Evolutionary conservation across 1,140 invertebrate species (phyloP).

Genomic region (Sitodiplosis mosellana): DNA sequence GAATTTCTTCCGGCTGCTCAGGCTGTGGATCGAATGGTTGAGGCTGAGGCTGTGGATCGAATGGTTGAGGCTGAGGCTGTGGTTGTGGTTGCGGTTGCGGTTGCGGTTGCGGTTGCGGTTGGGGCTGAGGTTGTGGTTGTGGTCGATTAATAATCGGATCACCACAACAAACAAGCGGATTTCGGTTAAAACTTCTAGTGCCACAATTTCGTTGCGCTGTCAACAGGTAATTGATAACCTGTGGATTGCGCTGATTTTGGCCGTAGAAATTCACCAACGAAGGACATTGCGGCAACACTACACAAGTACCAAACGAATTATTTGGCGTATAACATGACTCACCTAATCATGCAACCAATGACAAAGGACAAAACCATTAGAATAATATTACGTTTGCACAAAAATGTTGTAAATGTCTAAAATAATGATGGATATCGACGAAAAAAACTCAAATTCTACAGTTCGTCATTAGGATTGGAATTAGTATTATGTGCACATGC

Average conservation of each 20-base stretch:
- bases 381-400: no score
- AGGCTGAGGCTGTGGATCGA: slow-evolving; percentile 5
- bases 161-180: slow-evolving; percentile 16
- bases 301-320: not conserved
- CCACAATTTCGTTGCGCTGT: slow-evolving; percentile 16
- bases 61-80: slow-evolving; percentile 5
- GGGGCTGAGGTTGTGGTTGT: not conserved
- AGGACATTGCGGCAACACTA: slow-evolving; percentile 2
- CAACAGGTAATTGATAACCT: slow-evolving; percentile 11
- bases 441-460: no score
- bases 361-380: no score
- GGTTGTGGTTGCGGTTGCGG: slow-evolving; percentile 8
- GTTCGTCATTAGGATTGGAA: no score
- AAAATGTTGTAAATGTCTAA: no score
- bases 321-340: not conserved
- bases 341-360: not conserved
- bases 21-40: slow-evolving; percentile 12
- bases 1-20: slow-evolving; percentile 1
- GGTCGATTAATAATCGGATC: not conserved
- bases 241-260: not conserved
- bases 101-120: slow-evolving; percentile 6
- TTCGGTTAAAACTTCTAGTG: slow-evolving; percentile 14
- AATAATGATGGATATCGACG: no score
- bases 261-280: not conserved
- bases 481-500: no score